phyloP scores from a whole-genome alignment of 2,113 vertebrate genomes.

The Eudorcas thomsonii region DNA sequence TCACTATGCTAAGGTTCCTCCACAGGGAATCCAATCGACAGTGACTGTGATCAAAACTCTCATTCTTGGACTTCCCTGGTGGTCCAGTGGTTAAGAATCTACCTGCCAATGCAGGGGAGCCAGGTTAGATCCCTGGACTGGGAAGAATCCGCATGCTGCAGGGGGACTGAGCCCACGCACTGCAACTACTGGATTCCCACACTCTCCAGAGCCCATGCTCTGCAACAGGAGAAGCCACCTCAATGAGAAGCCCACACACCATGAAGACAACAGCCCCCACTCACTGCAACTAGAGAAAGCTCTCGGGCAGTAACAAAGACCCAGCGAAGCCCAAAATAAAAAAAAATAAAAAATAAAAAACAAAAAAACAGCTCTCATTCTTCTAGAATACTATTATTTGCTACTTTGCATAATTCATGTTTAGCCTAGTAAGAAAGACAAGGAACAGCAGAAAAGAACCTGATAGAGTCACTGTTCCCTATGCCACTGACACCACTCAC shows the following conservation, averaged over 20 bases:
- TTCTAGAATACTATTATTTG: background rate
- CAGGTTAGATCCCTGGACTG: background rate
- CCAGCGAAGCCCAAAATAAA: background rate
- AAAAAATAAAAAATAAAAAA: accelerated
- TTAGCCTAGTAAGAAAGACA: background rate
- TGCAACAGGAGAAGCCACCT: background rate
- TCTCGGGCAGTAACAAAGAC: background rate
- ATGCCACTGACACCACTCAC: background rate
- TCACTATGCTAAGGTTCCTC: background rate
- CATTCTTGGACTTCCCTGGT: background rate
- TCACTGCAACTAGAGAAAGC: background rate
- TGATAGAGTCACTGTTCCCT: background rate
- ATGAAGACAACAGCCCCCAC: background rate
- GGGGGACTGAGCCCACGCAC: background rate
- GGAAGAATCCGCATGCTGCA: background rate
- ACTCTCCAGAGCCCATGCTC: background rate
- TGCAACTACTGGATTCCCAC: background rate
- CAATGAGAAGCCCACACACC: background rate
- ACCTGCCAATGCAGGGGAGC: background rate
- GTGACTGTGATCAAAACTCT: background rate
- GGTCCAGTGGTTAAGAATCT: background rate
- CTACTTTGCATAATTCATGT: background rate
- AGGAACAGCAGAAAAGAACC: background rate
- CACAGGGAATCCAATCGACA: background rate
- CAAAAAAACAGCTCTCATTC: background rate